Evolutionary conservation across 2,113 vertebrate genomes (phyloP), one percentile per base, ranked within the genome.

Genomic region (Neoarius graeffei): DNA sequence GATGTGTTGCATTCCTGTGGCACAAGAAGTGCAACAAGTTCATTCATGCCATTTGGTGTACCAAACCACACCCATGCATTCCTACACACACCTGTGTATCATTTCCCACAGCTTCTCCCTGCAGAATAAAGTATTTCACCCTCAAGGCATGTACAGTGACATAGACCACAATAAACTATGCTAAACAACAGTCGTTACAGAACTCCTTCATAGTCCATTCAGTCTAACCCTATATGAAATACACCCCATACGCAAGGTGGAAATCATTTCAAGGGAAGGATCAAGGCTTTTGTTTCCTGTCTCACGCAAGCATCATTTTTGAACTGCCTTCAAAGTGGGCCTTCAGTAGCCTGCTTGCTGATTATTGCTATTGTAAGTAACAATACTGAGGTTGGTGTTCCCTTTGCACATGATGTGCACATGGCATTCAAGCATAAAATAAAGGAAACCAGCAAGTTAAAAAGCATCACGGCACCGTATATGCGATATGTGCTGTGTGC

Each of bases 31-130:
- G 11, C 4, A 35, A 74, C 90, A 50, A 54, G 90, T 89, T 83
- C 62, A 80, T 82, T 91, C 90, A 90, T 87, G 89, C 59, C 13
- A 2, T 57, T 59, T 90, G 85, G 85, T 85, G 71, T 54, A 85
- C 35, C 74, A 79, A 60, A 85, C 89, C 83, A 83, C 85, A 54
- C 87, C 87, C 69, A 25, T 77, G 42, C 90, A 88, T 91, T 91
- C 90, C 84, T 69, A 42, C 57, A 80, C 83, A 86, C 84, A 86
- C 86, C 88, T 86, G 74, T 80, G 11, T 15, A 52, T 74, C n/a
- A 13, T 87, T 89, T 85, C 67, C 66, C 85, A 86, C 27, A 69
- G 66, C 77, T 85, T 81, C 20, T 71, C 81, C 81, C 67, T 59
- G 30, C 14, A 74, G 69, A 73, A 77, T 19, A 52, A 50, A 80